A percentile compares a stretch with the other conserved stretches of the same genome.
phyloP scores from a whole-genome alignment of 2,888 invertebrate genomes.

The Iselma pallidipennis region DNA sequence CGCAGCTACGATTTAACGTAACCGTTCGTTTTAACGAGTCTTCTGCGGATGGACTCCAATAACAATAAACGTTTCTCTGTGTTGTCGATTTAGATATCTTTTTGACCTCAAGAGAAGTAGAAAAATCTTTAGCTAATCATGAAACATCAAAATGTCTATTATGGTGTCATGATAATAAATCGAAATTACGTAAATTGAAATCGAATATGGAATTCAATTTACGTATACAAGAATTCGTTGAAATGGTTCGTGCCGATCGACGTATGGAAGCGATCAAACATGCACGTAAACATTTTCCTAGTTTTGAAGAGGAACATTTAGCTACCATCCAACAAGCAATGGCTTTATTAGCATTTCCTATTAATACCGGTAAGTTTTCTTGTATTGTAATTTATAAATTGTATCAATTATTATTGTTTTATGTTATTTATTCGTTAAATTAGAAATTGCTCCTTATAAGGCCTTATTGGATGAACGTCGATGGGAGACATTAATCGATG shows the following conservation, averaged over 20 bases:
- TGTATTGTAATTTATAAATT: not conserved
- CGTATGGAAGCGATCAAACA: slow-evolving; percentile 93
- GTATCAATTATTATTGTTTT: slow-evolving; percentile 3
- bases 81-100: slow-evolving; percentile 84
- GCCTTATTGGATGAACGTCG: slow-evolving; percentile 67
- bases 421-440: slow-evolving; percentile 22
- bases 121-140: slow-evolving; percentile 77
- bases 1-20: no score
- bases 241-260: slow-evolving; percentile 83
- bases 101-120: slow-evolving; percentile 81
- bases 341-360: slow-evolving; percentile 94
- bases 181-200: slow-evolving; percentile 90
- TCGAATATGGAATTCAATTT: slow-evolving; percentile 96
- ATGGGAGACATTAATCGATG: slow-evolving; percentile 84
- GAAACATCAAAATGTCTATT: slow-evolving; percentile 88
- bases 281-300: slow-evolving; percentile 89
- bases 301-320: slow-evolving; percentile 84
- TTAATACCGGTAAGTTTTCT: slow-evolving; percentile 66
- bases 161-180: slow-evolving; percentile 97
- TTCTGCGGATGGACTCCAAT: no score
- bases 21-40: no score
- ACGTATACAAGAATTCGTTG: slow-evolving; percentile 92
- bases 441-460: slow-evolving; percentile 72
- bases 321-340: slow-evolving; percentile 90
- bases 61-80: no score